phyloP scores from a whole-genome alignment of 2,797 vertebrate species.

The Glossophaga mutica region DNA sequence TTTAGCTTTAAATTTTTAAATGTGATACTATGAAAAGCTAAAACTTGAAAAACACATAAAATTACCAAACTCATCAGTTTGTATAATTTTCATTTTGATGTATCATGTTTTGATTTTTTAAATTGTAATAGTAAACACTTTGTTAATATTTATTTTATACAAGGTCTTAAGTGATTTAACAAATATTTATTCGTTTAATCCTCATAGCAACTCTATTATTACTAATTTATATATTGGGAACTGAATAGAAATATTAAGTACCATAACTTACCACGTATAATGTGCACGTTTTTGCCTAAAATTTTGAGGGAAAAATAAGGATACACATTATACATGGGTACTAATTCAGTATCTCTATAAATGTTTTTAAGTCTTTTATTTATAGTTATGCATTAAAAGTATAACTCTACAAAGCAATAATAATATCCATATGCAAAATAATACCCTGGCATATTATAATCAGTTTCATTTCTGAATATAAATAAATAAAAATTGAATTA shows the following conservation, averaged over 20 bases:
- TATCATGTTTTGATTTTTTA: not conserved
- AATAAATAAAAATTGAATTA: too few relatives aligned
- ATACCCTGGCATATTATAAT: too few relatives aligned
- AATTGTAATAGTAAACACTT: not conserved
- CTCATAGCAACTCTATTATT: not conserved
- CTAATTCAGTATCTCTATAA: too few relatives aligned
- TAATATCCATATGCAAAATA: too few relatives aligned
- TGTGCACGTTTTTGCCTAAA: too few relatives aligned
- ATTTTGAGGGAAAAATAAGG: too few relatives aligned
- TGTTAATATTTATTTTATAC: not conserved
- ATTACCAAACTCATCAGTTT: not conserved
- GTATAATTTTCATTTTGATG: not conserved
- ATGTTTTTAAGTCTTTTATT: too few relatives aligned
- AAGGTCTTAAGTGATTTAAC: not conserved
- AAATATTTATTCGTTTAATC: not conserved
- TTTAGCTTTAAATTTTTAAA: not conserved
- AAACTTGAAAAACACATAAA: not conserved
- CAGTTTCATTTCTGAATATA: too few relatives aligned
- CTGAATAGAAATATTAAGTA: not conserved
- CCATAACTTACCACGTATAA: too few relatives aligned
- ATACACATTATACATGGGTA: too few relatives aligned
- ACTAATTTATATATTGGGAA: not conserved
- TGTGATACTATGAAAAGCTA: not conserved
- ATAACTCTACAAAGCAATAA: too few relatives aligned
- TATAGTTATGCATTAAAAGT: too few relatives aligned